A percentile compares a stretch with the other conserved stretches of the same genome.
phyloP scores from a whole-genome alignment of 2,797 vertebrate genomes.

The Australoheros facetus region DNA sequence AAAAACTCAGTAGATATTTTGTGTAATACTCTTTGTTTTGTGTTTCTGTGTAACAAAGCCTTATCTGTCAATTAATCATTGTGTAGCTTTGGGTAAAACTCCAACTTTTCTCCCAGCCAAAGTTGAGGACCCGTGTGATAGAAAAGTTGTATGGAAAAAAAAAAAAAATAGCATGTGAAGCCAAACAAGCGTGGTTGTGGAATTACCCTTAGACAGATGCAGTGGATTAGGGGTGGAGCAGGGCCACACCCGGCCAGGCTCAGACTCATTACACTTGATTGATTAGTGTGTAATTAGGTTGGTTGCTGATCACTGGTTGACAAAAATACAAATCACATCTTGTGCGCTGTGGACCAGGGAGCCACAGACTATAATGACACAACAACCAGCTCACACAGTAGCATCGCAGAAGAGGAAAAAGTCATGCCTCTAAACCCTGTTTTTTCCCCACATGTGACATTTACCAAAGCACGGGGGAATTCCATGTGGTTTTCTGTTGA shows the following conservation, averaged over 20 bases:
- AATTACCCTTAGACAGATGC: constrained; percentile 62
- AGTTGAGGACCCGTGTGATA: background rate
- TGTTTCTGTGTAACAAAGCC: no score
- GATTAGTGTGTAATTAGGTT: constrained; percentile 78
- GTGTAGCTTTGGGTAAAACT: background rate
- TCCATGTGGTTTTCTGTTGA: constrained; percentile 67
- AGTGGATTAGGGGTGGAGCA: constrained; percentile 55
- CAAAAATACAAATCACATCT: constrained; percentile 69
- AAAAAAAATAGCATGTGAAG: constrained; percentile 61
- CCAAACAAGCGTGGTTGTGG: constrained; percentile 54
- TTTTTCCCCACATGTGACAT: constrained; percentile 61
- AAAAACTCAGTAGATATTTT: background rate
- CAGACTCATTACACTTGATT: constrained; percentile 73
- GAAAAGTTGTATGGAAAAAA: constrained; percentile 28
- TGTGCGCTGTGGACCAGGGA: constrained; percentile 21
- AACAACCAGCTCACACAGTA: constrained; percentile 47
- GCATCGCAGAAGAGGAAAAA: constrained; percentile 23
- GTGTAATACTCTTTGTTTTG: background rate
- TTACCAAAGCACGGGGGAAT: constrained; percentile 62
- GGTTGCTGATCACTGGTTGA: constrained; percentile 65
- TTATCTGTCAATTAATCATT: no score
- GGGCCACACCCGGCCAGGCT: constrained; percentile 63
- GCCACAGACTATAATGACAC: constrained; percentile 27
- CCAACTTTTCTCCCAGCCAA: background rate
- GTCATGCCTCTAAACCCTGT: constrained; percentile 29